phyloP scores from a whole-genome alignment of 2,113 vertebrate genomes.

The Micronycteris hirsuta region DNA sequence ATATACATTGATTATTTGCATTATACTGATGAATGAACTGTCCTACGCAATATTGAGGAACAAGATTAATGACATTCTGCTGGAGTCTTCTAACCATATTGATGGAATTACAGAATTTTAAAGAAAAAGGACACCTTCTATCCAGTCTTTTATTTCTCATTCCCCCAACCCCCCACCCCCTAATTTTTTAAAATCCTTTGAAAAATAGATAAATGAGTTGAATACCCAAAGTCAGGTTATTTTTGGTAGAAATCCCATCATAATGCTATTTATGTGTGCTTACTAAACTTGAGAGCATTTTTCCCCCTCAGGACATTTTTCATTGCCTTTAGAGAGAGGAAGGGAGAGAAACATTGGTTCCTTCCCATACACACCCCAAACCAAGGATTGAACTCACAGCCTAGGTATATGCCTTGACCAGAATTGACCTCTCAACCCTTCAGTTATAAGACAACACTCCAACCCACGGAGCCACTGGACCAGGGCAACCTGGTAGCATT shows the following conservation, averaged over 20 bases:
- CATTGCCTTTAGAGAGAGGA: no score
- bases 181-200: not conserved
- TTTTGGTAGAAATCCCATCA: not conserved
- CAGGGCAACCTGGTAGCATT: not conserved
- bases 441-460: no score
- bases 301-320: no score
- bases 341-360: no score
- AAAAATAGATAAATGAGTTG: not conserved
- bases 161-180: no score
- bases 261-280: not conserved
- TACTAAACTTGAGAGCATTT: not conserved
- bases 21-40: not conserved
- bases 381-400: no score
- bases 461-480: no score
- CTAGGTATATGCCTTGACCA: no score
- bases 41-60: not conserved
- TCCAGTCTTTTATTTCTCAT: not conserved
- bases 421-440: no score
- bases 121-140: not conserved
- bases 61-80: not conserved
- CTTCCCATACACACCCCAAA: no score
- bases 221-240: not conserved
- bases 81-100: not conserved
- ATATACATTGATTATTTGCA: not conserved
- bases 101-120: not conserved